Evolutionary conservation across 2,113 vertebrate genomes (phyloP).

Genomic region (Pseudopipra pipra): DNA sequence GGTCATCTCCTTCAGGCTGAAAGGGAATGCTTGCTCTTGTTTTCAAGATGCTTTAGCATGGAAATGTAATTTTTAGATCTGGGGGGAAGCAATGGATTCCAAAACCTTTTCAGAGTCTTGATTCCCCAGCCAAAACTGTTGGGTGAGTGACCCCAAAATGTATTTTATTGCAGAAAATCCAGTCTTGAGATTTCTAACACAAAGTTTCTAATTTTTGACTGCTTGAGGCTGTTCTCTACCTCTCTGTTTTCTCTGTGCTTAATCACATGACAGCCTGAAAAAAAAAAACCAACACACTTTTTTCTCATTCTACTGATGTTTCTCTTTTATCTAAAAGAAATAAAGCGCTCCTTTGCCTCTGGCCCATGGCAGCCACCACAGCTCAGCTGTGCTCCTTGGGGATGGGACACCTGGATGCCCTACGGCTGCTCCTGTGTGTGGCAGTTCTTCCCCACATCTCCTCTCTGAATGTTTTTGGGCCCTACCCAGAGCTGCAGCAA

Average conservation of each 20-base stretch:
- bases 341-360: not conserved
- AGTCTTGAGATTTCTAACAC: conserved; percentile 17
- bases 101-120: not conserved
- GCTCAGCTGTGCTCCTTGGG: rapidly evolving
- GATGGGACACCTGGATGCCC: not conserved
- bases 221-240: conserved; percentile 19
- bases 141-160: not conserved
- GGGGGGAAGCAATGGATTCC: not conserved
- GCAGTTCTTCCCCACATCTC: not conserved
- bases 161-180: conserved; percentile 16
- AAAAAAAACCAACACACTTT: not conserved
- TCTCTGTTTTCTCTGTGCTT: not conserved
- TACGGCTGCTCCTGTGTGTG: rapidly evolving
- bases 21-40: not conserved
- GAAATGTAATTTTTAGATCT: not conserved
- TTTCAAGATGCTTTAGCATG: not conserved
- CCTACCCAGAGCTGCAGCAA: not conserved
- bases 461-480: not conserved
- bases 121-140: not conserved
- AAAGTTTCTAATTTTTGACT: conserved; percentile 12
- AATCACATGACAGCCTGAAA: not conserved
- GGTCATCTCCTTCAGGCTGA: not conserved
- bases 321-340: conserved; percentile 29
- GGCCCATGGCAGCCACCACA: not conserved
- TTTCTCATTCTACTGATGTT: conserved; percentile 18